These are phyloP conservation scores for Zingel zingel DNA, from an alignment of 2,113 vertebrate species.

Conservation along the genomic window DNA sequence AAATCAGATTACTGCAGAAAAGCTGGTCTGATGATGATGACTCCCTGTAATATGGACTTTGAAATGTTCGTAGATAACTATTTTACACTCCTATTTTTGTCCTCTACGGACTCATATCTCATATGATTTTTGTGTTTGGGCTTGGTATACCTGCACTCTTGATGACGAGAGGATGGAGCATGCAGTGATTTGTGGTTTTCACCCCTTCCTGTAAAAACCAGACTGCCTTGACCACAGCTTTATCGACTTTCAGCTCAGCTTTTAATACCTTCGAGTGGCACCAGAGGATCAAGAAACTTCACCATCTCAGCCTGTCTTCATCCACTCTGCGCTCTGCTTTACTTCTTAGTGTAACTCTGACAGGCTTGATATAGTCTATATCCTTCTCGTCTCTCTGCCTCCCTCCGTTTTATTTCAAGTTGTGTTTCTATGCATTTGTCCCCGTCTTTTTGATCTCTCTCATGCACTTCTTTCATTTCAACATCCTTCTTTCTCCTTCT, in stretches of 20 bases:
- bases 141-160: neutral
- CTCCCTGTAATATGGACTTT: neutral
- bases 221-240: conserved; percentile 42
- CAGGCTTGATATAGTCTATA: conserved; percentile 9
- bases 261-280: conserved; percentile 63
- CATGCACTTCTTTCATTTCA: conserved; percentile 23
- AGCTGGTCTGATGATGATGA: neutral
- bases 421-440: conserved; percentile 25
- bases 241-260: conserved; percentile 59
- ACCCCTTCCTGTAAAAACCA: conserved; percentile 14
- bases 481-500: neutral
- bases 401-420: neutral
- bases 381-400: conserved; percentile 19
- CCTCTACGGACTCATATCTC: neutral
- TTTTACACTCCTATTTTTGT: neutral
- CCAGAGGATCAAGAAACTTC: conserved; percentile 59
- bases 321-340: conserved; percentile 25
- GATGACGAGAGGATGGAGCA: conserved; percentile 10
- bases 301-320: conserved; percentile 47
- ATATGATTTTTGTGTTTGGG: neutral
- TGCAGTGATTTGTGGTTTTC: conserved; percentile 15
- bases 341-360: conserved; percentile 20
- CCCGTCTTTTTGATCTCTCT: conserved; percentile 14
- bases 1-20: neutral
- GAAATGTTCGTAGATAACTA: neutral